phyloP scores from a whole-genome alignment of 1,140 invertebrate species.

The Tetragonula clypearis region DNA sequence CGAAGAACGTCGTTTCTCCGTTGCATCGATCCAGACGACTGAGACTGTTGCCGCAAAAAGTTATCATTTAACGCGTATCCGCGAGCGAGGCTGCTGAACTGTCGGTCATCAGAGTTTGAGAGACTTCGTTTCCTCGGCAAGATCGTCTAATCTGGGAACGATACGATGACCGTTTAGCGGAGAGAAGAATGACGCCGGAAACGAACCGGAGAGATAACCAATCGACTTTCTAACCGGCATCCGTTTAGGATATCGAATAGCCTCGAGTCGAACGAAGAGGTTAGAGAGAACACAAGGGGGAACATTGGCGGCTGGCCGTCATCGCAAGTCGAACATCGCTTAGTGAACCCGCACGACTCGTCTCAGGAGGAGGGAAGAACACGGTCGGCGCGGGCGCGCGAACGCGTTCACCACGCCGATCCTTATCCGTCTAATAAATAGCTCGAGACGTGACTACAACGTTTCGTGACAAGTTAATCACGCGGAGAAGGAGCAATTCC shows the following conservation, averaged over 20 bases:
- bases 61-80: background rate
- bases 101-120: background rate
- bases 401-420: constrained; percentile 40
- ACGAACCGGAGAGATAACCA: constrained; percentile 37
- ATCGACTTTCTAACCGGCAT: constrained; percentile 39
- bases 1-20: too few relatives aligned
- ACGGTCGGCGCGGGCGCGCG: constrained; percentile 28
- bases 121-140: constrained; percentile 34
- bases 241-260: constrained; percentile 56
- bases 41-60: background rate
- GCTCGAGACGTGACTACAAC: constrained; percentile 77
- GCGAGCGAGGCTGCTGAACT: background rate
- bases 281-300: background rate
- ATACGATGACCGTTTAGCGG: background rate
- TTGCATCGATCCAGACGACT: too few relatives aligned
- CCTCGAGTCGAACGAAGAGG: background rate
- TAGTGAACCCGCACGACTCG: background rate
- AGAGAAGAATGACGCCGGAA: constrained; percentile 34
- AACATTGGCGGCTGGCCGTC: background rate
- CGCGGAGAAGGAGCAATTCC: constrained; percentile 61
- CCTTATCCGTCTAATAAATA: constrained; percentile 76
- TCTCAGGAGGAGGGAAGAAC: constrained; percentile 23
- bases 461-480: constrained; percentile 81
- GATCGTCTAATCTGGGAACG: constrained; percentile 2
- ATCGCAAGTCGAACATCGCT: background rate